phyloP scores from a whole-genome alignment of 1,140 invertebrate species.

The Gonatopus flavifemur region DNA sequence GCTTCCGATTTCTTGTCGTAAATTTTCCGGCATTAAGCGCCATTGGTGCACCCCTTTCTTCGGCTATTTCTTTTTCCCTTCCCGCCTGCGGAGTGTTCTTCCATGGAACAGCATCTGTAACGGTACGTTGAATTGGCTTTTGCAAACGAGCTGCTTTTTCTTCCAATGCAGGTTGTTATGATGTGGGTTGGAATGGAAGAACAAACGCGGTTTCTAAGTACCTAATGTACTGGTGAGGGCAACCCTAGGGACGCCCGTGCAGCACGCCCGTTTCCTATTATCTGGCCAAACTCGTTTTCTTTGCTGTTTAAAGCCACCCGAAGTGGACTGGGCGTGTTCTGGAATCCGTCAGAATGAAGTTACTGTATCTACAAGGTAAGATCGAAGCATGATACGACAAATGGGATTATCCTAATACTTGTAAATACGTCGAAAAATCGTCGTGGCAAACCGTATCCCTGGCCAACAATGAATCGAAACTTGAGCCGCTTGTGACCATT shows the following conservation, averaged over 20 bases:
- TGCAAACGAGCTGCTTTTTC: not conserved
- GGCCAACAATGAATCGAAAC: not conserved
- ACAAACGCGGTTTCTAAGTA: constrained; percentile 7
- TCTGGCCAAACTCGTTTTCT: constrained; percentile 15
- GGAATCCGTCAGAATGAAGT: not conserved
- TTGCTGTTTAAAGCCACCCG: too few relatives aligned
- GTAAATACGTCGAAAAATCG: constrained; percentile 36
- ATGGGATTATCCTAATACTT: constrained; percentile 40
- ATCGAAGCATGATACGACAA: constrained; percentile 23
- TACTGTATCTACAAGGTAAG: too few relatives aligned
- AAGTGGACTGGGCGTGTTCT: constrained; percentile 1
- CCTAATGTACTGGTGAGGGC: too few relatives aligned
- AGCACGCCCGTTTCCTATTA: constrained; percentile 5
- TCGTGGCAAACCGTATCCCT: not conserved
- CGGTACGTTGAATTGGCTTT: constrained; percentile 18
- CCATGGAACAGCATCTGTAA: not conserved
- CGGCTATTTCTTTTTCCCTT: too few relatives aligned
- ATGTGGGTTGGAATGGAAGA: not conserved
- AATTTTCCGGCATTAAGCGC: constrained; percentile 19
- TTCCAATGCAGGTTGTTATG: not conserved
- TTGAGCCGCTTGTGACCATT: not conserved
- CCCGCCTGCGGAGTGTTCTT: not conserved
- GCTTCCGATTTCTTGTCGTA: too few relatives aligned
- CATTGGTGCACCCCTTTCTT: not conserved
- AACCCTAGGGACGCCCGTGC: not conserved